Conservation (phyloP, 2,888 invertebrate species). For the Xanthia icteritia region DNA sequence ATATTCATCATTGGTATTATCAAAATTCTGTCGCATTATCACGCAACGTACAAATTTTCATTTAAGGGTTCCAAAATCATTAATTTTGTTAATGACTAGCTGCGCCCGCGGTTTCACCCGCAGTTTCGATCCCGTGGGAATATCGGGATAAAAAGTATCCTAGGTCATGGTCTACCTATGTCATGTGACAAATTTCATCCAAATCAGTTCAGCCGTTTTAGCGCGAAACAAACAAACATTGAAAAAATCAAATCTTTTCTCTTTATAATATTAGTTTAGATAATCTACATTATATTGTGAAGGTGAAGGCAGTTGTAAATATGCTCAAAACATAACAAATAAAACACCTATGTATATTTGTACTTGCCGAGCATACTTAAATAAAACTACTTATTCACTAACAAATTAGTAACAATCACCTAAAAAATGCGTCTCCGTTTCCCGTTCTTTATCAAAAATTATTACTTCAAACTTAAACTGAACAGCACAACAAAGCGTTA, state of each 20-base stretch:
- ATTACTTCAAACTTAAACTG: conserved; percentile 22
- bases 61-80: neutral
- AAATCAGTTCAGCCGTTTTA: too few relatives aligned
- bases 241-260: too few relatives aligned
- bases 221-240: too few relatives aligned
- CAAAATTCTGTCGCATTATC: conserved; percentile 49
- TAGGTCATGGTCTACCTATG: too few relatives aligned
- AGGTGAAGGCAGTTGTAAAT: neutral
- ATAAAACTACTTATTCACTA: neutral
- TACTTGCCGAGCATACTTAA: neutral
- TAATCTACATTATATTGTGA: neutral
- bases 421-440: conserved; percentile 2
- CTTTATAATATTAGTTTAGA: too few relatives aligned
- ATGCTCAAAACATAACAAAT: neutral
- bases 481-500: conserved; percentile 29
- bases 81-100: neutral
- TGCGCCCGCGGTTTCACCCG: too few relatives aligned
- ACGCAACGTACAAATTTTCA: conserved; percentile 21
- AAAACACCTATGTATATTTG: neutral
- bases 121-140: too few relatives aligned
- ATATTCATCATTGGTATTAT: conserved; percentile 61
- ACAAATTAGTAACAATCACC: neutral
- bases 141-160: too few relatives aligned
- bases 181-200: too few relatives aligned
- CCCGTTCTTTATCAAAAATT: conserved; percentile 25